Percentiles rank a stretch among this genome's conserved stretches.
phyloP scores from a whole-genome alignment of 2,797 vertebrate species.

The Fringilla coelebs region DNA sequence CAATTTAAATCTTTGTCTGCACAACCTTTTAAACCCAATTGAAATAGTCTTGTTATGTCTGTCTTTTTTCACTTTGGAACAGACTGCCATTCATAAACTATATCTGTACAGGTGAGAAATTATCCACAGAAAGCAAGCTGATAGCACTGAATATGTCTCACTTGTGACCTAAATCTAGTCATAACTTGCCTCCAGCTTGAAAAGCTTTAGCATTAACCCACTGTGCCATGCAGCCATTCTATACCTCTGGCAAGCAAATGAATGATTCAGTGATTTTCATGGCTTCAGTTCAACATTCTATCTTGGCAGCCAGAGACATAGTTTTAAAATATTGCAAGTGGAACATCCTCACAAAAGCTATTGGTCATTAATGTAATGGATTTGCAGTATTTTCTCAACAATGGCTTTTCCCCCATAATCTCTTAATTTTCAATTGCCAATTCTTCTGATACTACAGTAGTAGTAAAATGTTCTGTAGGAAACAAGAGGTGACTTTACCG shows the following conservation, averaged over 20 bases:
- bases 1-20: not conserved
- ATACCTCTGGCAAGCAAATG: not conserved
- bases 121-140: not conserved
- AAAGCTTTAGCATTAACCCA: slow-evolving; percentile 1
- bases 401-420: not conserved
- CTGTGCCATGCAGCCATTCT: not conserved
- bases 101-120: not conserved
- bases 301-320: not conserved
- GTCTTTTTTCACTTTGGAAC: not conserved
- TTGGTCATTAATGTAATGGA: not conserved
- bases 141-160: not conserved
- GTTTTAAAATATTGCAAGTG: not conserved
- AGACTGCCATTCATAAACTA: not conserved
- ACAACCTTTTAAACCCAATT: not conserved
- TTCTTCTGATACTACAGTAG: not conserved
- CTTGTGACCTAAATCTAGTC: slow-evolving; percentile 20
- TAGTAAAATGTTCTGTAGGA: not conserved
- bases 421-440: not conserved
- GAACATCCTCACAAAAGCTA: not conserved
- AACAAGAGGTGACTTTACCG: not conserved
- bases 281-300: not conserved
- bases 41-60: not conserved
- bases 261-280: slow-evolving; percentile 21
- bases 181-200: not conserved
- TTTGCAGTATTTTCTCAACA: not conserved